Conservation (phyloP, 2,797 vertebrate species). For the Phrynocephalus guinanensis region DNA sequence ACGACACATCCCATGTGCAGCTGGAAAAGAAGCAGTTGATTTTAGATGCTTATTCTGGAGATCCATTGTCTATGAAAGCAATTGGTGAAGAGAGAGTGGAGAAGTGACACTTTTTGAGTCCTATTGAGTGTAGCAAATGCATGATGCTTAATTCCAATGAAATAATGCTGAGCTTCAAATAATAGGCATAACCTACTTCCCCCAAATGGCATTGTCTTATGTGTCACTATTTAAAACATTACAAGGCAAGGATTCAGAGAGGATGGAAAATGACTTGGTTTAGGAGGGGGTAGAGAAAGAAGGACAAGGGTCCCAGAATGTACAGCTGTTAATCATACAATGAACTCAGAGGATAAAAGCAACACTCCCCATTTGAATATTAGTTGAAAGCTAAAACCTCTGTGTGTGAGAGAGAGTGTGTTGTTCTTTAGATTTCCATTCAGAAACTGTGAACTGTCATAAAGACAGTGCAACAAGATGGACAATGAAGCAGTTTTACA, state of each 20-base stretch:
- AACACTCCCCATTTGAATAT: slow-evolving; percentile 42
- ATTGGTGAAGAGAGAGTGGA: slow-evolving; percentile 7
- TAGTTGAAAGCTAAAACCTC: slow-evolving; percentile 43
- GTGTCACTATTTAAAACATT: slow-evolving; percentile 42
- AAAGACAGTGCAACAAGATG: slow-evolving; percentile 47
- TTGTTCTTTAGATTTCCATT: slow-evolving; percentile 18
- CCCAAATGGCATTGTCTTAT: slow-evolving; percentile 23
- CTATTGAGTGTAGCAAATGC: neutral
- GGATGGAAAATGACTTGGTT: neutral
- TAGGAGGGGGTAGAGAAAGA: neutral
- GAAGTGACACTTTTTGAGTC: neutral
- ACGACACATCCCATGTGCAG: slow-evolving; percentile 32
- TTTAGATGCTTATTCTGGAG: slow-evolving; percentile 12
- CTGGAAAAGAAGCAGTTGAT: neutral
- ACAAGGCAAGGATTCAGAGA: slow-evolving; percentile 4
- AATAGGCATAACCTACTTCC: neutral
- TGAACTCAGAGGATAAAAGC: slow-evolving; percentile 1
- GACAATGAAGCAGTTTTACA: slow-evolving; percentile 57
- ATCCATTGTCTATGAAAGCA: slow-evolving; percentile 31
- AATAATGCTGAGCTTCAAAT: slow-evolving; percentile 23
- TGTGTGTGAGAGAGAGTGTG: neutral
- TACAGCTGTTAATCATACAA: slow-evolving; percentile 21
- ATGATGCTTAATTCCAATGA: neutral
- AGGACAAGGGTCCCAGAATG: neutral
- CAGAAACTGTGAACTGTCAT: slow-evolving; percentile 52